Evolutionary conservation across 2,888 invertebrate species (phyloP), one percentile per base, ranked within the genome.

Genomic region (Melanophora roralis): DNA sequence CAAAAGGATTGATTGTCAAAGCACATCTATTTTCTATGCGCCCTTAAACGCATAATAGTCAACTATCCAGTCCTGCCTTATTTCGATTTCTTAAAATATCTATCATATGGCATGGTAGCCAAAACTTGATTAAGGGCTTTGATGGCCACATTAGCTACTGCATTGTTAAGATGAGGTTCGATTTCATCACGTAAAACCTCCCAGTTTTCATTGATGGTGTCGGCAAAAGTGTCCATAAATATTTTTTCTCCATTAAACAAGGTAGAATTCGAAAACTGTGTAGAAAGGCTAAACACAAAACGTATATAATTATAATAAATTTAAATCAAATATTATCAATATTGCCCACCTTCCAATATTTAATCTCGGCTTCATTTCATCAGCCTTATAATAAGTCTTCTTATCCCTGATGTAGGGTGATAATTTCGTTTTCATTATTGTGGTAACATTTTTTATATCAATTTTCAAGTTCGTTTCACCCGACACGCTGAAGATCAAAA

Each of bases 191-290:
- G 62, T 11, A 80, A 36, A 27, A 76, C 49, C 9, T 40, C 16
- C 80, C 80, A 75, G 23, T 76, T 80, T 1, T 45, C 51, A 32
- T 80, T 72, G 2, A 80, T 76, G 9, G 80, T 76, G 1, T 68
- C 55, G 23, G 69, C 62, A 51, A 80, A 80, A 3, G 62, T 43
- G 12, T 76, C 67, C 62, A 67, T 65, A 19, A 80, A 72, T 6
- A 72, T n/a, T 27, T 60, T 49, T 27, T 80, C 80, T 0, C 80
- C 76, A 55, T 75, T 75, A 38, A 80, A 76, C n/a, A 80, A 45
- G 0, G 75, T 76, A 0, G 80, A 80, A 57, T 80, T 75, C 40
- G n/a, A 19, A 76, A 76, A 3, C n/a, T 2, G 3, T 0, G 27
- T 51, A 1, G 62, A 55, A 4, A 75, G n/a, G 9, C 79, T 79